Conservation (phyloP, 2,113 vertebrate species). For the Cheilinus undulatus region DNA sequence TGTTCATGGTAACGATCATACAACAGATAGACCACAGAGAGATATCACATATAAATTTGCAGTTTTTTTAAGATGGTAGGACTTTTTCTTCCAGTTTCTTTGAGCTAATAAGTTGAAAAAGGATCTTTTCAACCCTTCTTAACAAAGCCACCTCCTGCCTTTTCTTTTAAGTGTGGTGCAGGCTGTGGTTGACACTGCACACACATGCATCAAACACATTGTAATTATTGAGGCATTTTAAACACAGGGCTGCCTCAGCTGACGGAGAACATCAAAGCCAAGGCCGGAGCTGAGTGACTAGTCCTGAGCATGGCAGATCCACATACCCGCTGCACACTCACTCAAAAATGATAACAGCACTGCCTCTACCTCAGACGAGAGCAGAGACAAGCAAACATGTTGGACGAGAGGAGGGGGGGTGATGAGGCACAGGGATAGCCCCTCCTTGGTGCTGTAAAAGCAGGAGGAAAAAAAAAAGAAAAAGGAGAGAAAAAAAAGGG, state of each 20-base stretch:
- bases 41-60: neutral
- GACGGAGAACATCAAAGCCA: slow-evolving; percentile 80
- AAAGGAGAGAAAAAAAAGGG: slow-evolving; percentile 41
- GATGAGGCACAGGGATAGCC: slow-evolving; percentile 51
- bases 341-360: slow-evolving; percentile 63
- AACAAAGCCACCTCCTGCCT: slow-evolving; percentile 40
- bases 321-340: slow-evolving; percentile 52
- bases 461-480: slow-evolving; percentile 50
- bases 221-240: slow-evolving; percentile 83
- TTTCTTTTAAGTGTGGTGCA: slow-evolving; percentile 46
- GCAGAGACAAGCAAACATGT: slow-evolving; percentile 64
- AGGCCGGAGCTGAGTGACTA: slow-evolving; percentile 55
- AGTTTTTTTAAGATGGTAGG: neutral
- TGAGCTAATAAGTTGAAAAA: neutral
- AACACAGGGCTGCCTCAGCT: slow-evolving; percentile 82
- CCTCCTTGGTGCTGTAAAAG: slow-evolving; percentile 72
- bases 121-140: slow-evolving; percentile 30
- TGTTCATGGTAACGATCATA: slow-evolving; percentile 11
- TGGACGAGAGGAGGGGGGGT: slow-evolving; percentile 7
- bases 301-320: slow-evolving; percentile 63
- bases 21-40: slow-evolving; percentile 8
- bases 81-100: neutral
- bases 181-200: slow-evolving; percentile 53
- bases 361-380: slow-evolving; percentile 64
- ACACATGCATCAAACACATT: slow-evolving; percentile 62